Conservation (phyloP, 2,113 vertebrate species). For the Hirundichthys speculiger region DNA sequence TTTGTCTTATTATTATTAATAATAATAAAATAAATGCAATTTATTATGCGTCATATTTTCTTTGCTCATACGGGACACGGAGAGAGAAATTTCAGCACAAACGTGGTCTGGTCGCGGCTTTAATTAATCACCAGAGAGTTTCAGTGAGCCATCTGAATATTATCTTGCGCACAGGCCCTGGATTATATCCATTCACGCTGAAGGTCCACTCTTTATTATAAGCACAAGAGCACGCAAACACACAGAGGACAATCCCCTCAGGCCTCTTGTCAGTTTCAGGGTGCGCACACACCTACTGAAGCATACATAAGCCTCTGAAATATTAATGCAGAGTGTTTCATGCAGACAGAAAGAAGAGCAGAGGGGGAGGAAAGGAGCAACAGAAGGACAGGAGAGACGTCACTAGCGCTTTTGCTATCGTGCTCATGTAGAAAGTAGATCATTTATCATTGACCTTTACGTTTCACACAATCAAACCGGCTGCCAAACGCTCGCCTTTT, state of each 20-base stretch:
- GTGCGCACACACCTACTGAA: constrained; percentile 59
- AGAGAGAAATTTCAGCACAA: background rate
- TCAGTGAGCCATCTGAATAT: constrained; percentile 2
- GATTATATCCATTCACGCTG: constrained; percentile 5
- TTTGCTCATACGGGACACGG: background rate
- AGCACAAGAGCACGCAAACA: constrained; percentile 13
- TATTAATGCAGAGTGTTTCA: constrained; percentile 62
- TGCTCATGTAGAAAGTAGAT: background rate
- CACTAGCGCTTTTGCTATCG: background rate
- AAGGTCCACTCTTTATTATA: constrained; percentile 7
- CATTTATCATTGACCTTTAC: background rate
- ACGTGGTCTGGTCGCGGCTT: constrained; percentile 2
- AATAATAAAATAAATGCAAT: background rate
- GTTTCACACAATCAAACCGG: background rate
- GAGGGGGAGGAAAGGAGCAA: constrained; percentile 9
- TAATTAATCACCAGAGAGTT: background rate
- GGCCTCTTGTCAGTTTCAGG: constrained; percentile 56
- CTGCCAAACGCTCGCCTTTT: no score
- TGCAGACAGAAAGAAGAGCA: constrained; percentile 24
- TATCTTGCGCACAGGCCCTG: background rate
- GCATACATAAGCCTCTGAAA: constrained; percentile 74
- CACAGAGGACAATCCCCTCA: constrained; percentile 20
- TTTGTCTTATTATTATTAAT: background rate
- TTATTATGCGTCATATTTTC: constrained; percentile 8
- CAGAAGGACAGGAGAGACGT: background rate